Evolutionary conservation across 2,797 vertebrate genomes (phyloP), one percentile per base, ranked within the genome.

Genomic region (Artibeus jamaicensis): DNA sequence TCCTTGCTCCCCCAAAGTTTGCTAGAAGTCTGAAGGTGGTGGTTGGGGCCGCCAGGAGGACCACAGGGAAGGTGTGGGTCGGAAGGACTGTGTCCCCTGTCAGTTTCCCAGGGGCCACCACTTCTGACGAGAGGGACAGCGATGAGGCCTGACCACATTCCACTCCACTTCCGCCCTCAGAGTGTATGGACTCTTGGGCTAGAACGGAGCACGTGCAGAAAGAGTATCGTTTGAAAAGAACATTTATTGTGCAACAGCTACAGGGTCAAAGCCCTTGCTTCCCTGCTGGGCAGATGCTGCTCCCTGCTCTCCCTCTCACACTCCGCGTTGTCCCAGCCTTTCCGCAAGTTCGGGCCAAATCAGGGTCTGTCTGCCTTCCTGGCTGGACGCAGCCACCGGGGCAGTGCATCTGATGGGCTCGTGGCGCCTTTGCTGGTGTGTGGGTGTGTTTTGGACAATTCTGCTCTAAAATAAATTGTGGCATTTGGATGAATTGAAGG

Each of bases 71-170:
- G 32, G 34, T 5, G 6, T 7, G 29, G 9, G 42, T 14, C 2
- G 39, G 55, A 21, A 34, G 42, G 65, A 6, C 3, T 0, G 0
- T 1, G 70, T 18, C 46, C 44, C 53, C 70, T 4, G 1, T 0
- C 16, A 11, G 39, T 29, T 57, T 26, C 50, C 26, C 4, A 0
- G 21, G 34, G 11, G 16, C 39, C 65, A 18, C 1, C 44, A 24
- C 3, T 55, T 84, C 37, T 7, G 6, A 21, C 0, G 65, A 77
- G 22, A 73, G 24, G 19, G n/a, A 55, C 67, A 8, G 1, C 5
- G 59, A 48, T 19, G 26, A 53, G 53, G 26, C 39, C 32, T n/a
- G n/a, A 42, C 5, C 0, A 0, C 7, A 0, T 3, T 29, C 26
- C 21, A 1, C 9, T 53, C 68, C 29, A 10, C 12, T 32, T 46